phyloP scores from a whole-genome alignment of 2,888 invertebrate species.

The Aphidius colemani region DNA sequence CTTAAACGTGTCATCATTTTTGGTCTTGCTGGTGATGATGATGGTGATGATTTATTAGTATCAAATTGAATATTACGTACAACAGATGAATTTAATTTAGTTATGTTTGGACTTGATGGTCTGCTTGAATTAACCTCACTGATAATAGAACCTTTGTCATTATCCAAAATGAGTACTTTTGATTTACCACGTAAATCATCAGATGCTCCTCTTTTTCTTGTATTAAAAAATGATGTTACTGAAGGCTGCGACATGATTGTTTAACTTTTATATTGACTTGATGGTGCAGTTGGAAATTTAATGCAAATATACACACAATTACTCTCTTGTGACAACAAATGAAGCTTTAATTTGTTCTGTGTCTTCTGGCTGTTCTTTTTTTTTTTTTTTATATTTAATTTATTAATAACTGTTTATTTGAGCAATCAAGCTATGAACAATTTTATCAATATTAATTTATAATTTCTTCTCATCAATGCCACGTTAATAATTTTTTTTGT shows the following conservation, averaged over 20 bases:
- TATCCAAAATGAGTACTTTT: slow-evolving; percentile 61
- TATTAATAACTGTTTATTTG: too few relatives aligned
- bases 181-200: slow-evolving; percentile 65
- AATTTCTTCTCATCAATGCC: too few relatives aligned
- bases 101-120: slow-evolving; percentile 23
- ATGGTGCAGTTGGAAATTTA: too few relatives aligned
- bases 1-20: slow-evolving; percentile 34
- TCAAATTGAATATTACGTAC: slow-evolving; percentile 46
- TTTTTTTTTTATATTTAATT: too few relatives aligned
- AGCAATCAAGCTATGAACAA: too few relatives aligned
- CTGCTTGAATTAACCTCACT: slow-evolving; percentile 17
- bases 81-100: slow-evolving; percentile 38
- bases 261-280: too few relatives aligned
- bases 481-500: too few relatives aligned
- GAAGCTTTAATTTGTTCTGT: too few relatives aligned
- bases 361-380: too few relatives aligned
- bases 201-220: slow-evolving; percentile 74
- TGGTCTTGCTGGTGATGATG: slow-evolving; percentile 31
- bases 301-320: too few relatives aligned
- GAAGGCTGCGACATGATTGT: slow-evolving; percentile 75
- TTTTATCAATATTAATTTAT: too few relatives aligned
- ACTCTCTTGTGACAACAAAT: too few relatives aligned
- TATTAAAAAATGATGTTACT: slow-evolving; percentile 75
- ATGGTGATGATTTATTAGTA: slow-evolving; percentile 35
- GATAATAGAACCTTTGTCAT: slow-evolving; percentile 45